Evolutionary conservation across 92 coral and sea anemone species (phyloP), one percentile per base, ranked within the genome.

Genomic region (Metridium senile): DNA sequence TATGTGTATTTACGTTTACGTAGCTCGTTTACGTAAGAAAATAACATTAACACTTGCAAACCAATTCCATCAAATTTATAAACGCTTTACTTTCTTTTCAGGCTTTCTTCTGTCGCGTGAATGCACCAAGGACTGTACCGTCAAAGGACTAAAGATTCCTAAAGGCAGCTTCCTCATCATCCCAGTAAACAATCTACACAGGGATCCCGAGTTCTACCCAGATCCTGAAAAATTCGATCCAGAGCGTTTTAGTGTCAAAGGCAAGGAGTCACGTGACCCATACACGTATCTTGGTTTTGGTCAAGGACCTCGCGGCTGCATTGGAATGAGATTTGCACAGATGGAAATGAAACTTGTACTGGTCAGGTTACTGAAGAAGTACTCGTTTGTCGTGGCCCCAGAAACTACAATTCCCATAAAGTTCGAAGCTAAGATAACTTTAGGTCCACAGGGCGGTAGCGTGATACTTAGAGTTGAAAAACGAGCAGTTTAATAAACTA

Each of bases 261-360:
- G 78, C 26, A 88, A 88, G 65, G 83, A 75, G 74, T 79, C 89
- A 88, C 89, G 89, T 79, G 85, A 84, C 66, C 85, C 85, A 0
- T 87, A 82, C 53, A 56, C 81, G 26, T 82, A 76, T 74, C 58
- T 70, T 73, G 80, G 84, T 18, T 87, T 81, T 68, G 87, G 90
- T 26, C 87, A 82, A 11, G 90, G 90, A 28, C 91, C 91, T 39
- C 88, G 84, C 23, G 83, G 65, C 51, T 87, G 91, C 71, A 78
- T 87, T 51, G 91, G 91, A 23, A 80, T 84, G 93, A 85, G 93
- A 81, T 89, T 89, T 61, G 93, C 93, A 39, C 80, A 71, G 62
- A 71, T 89, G 88, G 91, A 90, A 69, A 79, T 90, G 74, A 90
- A 90, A 46, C 74, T 90, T 0, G 89, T 78, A 33, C 47, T 90